Evolutionary conservation across 2,888 invertebrate species (phyloP), one percentile per base, ranked within the genome.

Genomic region (Agonopterix alstromeriana): DNA sequence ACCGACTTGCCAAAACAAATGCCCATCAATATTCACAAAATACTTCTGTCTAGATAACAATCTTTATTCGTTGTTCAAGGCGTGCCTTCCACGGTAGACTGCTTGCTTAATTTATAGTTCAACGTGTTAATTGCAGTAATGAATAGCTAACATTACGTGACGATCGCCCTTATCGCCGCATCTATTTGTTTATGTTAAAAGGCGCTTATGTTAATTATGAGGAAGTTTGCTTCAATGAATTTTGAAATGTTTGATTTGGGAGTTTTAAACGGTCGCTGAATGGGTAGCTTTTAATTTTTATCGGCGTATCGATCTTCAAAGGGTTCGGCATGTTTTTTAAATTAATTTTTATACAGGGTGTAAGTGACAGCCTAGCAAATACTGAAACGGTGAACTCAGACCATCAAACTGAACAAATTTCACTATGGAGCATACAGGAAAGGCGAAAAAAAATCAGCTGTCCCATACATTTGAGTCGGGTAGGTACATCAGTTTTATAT

Each of bases 81-180:
- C 68, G 65, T 55, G 73, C 57, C 66, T 52, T 71, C 73, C 72
- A 78, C 76, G 74, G 68, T 58, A 61, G 60, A 62, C 61, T 63
- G 70, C 60, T 38, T 60, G 53, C 53, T 54, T 75, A 82, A 84
- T 85, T 83, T 82, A 85, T 78, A 70, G 73, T 52, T 51, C 54
- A 61, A 75, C 72, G 82, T 83, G 84, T 82, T 84, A 82, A 85
- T 84, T 83, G 77, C 71, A 65, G 71, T 73, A 78, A 81, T 77
- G 82, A 74, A 82, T 82, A 77, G 76, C 64, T 62, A 69, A 69
- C 70, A 72, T 71, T 71, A 73, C 67, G 67, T 65, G 67, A 65
- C 62, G 70, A 75, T 73, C 53, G 59, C 57, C 27, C 27, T 74
- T 77, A 79, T 78, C 79, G 61, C 50, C 48, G 58, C 65, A 77